phyloP scores from a whole-genome alignment of 2,113 vertebrate genomes.

The Pristiophorus japonicus region DNA sequence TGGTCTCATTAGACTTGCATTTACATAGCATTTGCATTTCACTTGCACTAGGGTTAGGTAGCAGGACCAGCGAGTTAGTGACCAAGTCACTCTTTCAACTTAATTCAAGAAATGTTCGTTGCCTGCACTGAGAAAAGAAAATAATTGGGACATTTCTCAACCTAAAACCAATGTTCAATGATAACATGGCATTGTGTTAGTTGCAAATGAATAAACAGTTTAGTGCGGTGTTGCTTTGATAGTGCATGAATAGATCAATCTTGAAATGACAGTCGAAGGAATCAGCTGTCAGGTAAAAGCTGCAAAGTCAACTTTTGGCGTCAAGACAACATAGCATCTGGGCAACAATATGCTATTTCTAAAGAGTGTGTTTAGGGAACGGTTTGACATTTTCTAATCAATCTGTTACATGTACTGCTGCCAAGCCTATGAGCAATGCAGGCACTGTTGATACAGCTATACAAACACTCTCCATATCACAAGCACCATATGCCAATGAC shows the following conservation, averaged over 20 bases:
- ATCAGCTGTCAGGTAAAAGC: background rate
- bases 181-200: background rate
- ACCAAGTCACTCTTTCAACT: background rate
- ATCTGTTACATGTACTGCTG: background rate
- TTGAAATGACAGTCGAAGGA: slow-evolving; percentile 8
- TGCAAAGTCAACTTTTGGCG: background rate
- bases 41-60: background rate
- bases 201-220: slow-evolving; percentile 4
- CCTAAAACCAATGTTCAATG: background rate
- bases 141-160: background rate
- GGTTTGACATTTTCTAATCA: slow-evolving; percentile 29
- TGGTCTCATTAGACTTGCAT: background rate
- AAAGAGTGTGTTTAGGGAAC: slow-evolving; percentile 8
- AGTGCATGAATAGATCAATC: slow-evolving; percentile 8
- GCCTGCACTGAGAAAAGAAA: background rate
- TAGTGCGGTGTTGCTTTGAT: background rate
- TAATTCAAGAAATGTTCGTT: background rate
- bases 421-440: background rate
- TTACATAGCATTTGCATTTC: background rate
- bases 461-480: background rate
- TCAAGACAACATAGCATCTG: slow-evolving; percentile 5
- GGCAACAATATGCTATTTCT: background rate
- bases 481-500: background rate
- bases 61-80: background rate
- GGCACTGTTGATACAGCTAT: background rate